These are phyloP conservation scores for Picathartes gymnocephalus DNA, from an alignment of 2,113 vertebrate species.

Conservation along the genomic window DNA sequence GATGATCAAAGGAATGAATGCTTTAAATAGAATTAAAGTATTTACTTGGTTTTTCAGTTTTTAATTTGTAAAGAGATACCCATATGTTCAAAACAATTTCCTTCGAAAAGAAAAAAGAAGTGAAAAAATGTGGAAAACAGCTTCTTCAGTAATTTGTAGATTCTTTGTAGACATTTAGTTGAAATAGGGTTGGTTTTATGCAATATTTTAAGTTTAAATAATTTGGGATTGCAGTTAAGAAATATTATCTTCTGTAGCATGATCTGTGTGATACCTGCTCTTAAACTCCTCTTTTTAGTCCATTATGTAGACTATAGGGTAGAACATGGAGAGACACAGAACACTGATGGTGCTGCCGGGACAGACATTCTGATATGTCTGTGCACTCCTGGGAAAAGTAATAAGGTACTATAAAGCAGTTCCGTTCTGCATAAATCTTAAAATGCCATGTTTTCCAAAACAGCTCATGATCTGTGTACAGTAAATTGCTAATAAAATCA, in stretches of 20 bases:
- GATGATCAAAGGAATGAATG: neutral
- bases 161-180: neutral
- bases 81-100: neutral
- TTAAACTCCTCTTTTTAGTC: neutral
- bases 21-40: neutral
- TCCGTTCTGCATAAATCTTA: neutral
- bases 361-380: neutral
- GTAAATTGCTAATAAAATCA: neutral
- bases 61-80: neutral
- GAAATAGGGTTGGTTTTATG: neutral
- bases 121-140: fast-evolving
- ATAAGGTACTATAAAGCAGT: neutral
- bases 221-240: neutral
- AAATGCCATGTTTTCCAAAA: neutral
- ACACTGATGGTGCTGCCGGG: neutral
- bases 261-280: neutral
- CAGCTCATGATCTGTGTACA: neutral
- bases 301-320: neutral
- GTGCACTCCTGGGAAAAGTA: neutral
- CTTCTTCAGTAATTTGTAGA: neutral
- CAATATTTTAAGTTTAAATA: neutral
- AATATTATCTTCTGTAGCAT: neutral
- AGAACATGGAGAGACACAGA: neutral
- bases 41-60: neutral
- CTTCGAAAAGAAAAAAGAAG: neutral